A percentile compares a stretch with the other conserved stretches of the same genome.
Evolutionary conservation across 2,888 invertebrate genomes (phyloP).

Genomic region (Tachina grossa): DNA sequence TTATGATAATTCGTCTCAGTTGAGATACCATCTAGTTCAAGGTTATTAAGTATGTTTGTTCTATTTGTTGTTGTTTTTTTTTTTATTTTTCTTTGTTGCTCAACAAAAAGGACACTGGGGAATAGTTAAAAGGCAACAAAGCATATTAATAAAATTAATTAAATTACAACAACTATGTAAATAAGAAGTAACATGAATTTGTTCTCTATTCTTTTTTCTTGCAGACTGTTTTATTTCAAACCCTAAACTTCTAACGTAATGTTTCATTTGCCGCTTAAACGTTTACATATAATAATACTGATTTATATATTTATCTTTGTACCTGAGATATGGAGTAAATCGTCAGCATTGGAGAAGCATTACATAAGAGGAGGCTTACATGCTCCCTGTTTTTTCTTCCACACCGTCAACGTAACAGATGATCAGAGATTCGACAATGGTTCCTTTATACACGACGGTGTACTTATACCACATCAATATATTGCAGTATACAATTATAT

Average conservation of each 20-base stretch:
- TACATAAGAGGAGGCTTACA: slow-evolving; percentile 76
- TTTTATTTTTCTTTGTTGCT: no score
- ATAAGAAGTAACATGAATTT: neutral
- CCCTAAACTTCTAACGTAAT: slow-evolving; percentile 15
- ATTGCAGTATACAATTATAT: slow-evolving; percentile 78
- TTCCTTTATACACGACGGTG: slow-evolving; percentile 78
- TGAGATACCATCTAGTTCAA: neutral
- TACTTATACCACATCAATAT: slow-evolving; percentile 77
- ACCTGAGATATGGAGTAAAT: slow-evolving; percentile 57
- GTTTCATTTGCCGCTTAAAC: slow-evolving; percentile 16
- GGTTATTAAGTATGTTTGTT: neutral
- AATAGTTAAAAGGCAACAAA: neutral
- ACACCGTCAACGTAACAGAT: slow-evolving; percentile 80
- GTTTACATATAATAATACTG: slow-evolving; percentile 40
- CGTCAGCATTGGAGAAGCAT: slow-evolving; percentile 63
- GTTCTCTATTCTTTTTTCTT: slow-evolving; percentile 20
- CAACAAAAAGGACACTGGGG: neutral
- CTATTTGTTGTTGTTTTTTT: neutral
- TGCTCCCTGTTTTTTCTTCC: slow-evolving; percentile 79
- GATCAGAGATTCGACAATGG: slow-evolving; percentile 77
- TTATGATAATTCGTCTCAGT: neutral
- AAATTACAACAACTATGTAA: neutral
- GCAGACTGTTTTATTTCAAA: neutral
- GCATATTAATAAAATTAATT: slow-evolving; percentile 16
- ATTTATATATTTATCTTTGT: slow-evolving; percentile 60